phyloP scores from a whole-genome alignment of 2,888 invertebrate species.

The Temnothorax ravouxi region DNA sequence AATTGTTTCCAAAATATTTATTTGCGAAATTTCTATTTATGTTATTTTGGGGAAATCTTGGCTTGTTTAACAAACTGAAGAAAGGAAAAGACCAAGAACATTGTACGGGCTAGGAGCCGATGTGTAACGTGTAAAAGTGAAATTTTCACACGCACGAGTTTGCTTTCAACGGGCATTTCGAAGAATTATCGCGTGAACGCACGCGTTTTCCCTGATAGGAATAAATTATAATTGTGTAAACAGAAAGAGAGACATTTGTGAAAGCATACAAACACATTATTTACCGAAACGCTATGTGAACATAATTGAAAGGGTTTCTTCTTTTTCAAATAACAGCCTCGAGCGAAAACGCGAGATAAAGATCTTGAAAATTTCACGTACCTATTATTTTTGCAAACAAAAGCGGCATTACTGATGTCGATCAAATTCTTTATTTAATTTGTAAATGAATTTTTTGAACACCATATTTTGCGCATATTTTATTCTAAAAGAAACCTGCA shows the following conservation, averaged over 20 bases:
- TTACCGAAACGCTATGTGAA: constrained; percentile 15
- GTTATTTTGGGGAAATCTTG: constrained; percentile 18
- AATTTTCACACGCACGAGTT: constrained; percentile 29
- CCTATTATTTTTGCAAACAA: neutral
- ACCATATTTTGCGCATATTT: neutral
- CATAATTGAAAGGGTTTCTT: constrained; percentile 7
- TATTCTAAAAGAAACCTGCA: neutral
- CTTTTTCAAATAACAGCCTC: constrained; percentile 1
- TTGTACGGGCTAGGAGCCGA: neutral
- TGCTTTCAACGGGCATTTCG: constrained; percentile 7
- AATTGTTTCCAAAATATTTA: constrained; percentile 4
- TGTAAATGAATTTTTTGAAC: neutral
- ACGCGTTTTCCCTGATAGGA: constrained; percentile 9
- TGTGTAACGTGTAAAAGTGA: constrained; percentile 13
- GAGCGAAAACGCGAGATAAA: constrained; percentile 1
- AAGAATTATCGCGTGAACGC: constrained; percentile 19
- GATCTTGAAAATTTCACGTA: neutral
- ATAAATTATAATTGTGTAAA: constrained; percentile 23
- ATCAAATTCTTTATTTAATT: neutral
- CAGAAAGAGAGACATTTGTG: constrained; percentile 1
- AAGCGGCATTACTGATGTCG: neutral
- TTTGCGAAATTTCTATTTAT: neutral
- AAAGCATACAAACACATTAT: constrained; percentile 13
- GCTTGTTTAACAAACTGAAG: constrained; percentile 34
- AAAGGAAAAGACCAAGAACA: neutral